These are phyloP conservation scores for Heliconius ismenius DNA, from an alignment of 2,888 invertebrate genomes.

Conservation along the genomic window DNA sequence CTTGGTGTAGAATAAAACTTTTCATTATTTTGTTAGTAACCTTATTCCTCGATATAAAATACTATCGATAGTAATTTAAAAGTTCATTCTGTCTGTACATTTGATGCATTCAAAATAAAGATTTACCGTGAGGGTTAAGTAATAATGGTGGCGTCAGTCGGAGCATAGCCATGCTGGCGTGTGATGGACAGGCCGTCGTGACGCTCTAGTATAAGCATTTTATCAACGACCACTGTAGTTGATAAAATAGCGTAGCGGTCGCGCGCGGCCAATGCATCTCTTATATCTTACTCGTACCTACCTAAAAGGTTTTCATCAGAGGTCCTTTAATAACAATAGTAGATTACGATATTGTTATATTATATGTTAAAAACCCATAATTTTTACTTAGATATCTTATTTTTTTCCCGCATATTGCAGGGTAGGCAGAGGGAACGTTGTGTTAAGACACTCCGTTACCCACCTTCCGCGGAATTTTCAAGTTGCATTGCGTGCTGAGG, in stretches of 20 bases:
- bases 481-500: no score
- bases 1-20: no score
- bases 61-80: not conserved
- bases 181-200: slow-evolving; percentile 65
- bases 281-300: slow-evolving; percentile 13
- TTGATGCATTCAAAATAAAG: not conserved
- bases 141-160: slow-evolving; percentile 44
- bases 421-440: no score
- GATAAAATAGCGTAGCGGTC: slow-evolving; percentile 40
- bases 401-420: no score
- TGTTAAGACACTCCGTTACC: no score
- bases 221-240: slow-evolving; percentile 62
- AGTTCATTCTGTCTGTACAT: not conserved
- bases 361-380: not conserved
- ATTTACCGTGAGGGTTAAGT: slow-evolving; percentile 28
- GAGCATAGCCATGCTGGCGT: slow-evolving; percentile 49
- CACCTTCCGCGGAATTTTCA: no score
- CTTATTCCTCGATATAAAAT: not conserved
- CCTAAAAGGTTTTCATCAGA: slow-evolving; percentile 24
- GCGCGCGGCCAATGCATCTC: slow-evolving; percentile 29
- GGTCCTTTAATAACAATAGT: not conserved
- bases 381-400: not conserved
- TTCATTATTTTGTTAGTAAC: not conserved
- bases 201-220: slow-evolving; percentile 75
- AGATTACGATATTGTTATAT: no score